Conservation (phyloP, 2,888 invertebrate genomes). For the Rhamphomyia laevipes region DNA sequence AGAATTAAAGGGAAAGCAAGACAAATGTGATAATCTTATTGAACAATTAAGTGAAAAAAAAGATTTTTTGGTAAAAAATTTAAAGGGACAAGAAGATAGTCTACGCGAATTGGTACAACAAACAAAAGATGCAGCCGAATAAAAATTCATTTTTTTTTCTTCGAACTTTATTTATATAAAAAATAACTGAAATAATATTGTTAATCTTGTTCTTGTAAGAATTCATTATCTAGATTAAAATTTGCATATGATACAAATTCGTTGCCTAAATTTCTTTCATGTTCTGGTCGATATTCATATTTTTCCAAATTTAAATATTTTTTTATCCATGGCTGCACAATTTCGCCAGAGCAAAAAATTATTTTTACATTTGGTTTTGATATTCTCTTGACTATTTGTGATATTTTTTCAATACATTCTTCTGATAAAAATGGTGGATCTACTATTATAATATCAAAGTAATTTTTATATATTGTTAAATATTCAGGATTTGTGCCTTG, state of each 20-base stretch:
- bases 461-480: conserved; percentile 32
- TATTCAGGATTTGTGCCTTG: conserved; percentile 57
- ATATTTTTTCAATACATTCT: conserved; percentile 78
- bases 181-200: not conserved
- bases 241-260: conserved; percentile 87
- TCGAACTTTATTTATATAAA: not conserved
- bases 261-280: conserved; percentile 83
- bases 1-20: conserved; percentile 48
- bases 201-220: conserved; percentile 12
- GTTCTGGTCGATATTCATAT: conserved; percentile 64
- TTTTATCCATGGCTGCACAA: conserved; percentile 58
- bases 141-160: not conserved
- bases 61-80: conserved; percentile 55
- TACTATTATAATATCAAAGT: conserved; percentile 75
- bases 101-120: conserved; percentile 66
- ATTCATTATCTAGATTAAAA: conserved; percentile 53
- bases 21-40: conserved; percentile 52
- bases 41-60: conserved; percentile 60
- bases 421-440: conserved; percentile 94
- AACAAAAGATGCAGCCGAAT: conserved; percentile 40
- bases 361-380: conserved; percentile 39
- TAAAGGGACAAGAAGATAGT: conserved; percentile 73
- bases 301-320: conserved; percentile 50
- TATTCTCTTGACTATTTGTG: conserved; percentile 63
- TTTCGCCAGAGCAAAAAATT: conserved; percentile 71